Base-by-base conservation (phyloP, 2,113 vertebrate species). In the Mystacornis crossleyi region DNA sequence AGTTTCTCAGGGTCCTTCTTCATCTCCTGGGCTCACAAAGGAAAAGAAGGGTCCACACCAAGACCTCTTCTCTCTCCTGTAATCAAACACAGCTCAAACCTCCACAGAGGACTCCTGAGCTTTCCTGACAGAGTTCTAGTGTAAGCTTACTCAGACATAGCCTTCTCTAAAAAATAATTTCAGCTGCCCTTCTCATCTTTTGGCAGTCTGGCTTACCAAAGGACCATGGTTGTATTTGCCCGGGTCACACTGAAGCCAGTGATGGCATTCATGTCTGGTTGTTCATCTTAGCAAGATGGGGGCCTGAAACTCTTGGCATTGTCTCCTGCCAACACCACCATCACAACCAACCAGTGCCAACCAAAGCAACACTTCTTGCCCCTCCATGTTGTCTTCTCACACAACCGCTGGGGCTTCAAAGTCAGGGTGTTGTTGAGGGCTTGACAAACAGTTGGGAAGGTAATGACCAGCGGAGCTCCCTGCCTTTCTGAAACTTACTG, bases 301-400 rank as follows among this genome's bases (percentile, higher is more conserved):
- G 33, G 20, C 42, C 43, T 45, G 33, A 78, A 83, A 42, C 8
- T 58, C 16, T 50, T 20, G 17, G 14, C 3, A 2, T 8, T 84
- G 38, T 45, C 55, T 62, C 51, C 47, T 91, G 26, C 61, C 25
- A 36, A 4, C n/a, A 78, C 13, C 34, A 50, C n/a, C 38, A 57
- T 4, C 65, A 74, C 42, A 74, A 73, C 14, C 40, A 83, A 43
- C n/a, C 1, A 0, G 8, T 13, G 13, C 18, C 19, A 77, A 33
- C 9, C 50, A 81, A 77, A 77, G 29, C 5, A 14, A 28, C 4
- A 14, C 9, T 28, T 81, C 40, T 50, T 73, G 20, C 19, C n/a
- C 15, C 11, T 88, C 19, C 25, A 0, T 6, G 4, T 23, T 14
- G 0, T 50, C 29, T 54, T 40, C 40, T 67, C 3, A 3, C 12